Percentiles rank a stretch among this genome's conserved stretches.
These are phyloP conservation scores for Platycheirus albimanus DNA, from an alignment of 2,888 invertebrate genomes.

Conservation along the genomic window DNA sequence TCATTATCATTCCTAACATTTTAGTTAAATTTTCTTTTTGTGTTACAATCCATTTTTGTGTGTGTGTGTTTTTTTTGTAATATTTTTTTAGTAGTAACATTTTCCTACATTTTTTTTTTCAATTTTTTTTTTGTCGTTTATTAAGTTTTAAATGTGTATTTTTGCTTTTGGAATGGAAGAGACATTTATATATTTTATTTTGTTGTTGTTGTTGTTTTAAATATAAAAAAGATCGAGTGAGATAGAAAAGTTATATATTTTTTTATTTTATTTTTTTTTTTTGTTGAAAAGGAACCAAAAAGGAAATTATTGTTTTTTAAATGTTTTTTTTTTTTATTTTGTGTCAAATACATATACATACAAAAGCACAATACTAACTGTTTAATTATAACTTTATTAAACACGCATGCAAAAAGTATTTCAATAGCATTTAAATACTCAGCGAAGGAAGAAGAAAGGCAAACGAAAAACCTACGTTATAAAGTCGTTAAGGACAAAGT, in stretches of 20 bases:
- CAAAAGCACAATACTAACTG: too few species aligned
- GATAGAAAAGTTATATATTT: slow-evolving; percentile 44
- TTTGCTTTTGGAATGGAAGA: slow-evolving; percentile 72
- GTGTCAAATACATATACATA: slow-evolving; percentile 41
- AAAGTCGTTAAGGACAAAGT: too few species aligned
- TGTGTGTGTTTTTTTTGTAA: neutral
- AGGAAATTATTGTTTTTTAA: slow-evolving; percentile 49
- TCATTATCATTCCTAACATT: slow-evolving; percentile 22
- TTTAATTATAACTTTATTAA: too few species aligned
- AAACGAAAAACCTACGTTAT: too few species aligned
- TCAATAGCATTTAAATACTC: too few species aligned
- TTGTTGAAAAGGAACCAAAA: slow-evolving; percentile 47
- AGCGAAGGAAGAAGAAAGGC: too few species aligned
- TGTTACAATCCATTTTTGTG: slow-evolving; percentile 44
- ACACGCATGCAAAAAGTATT: too few species aligned
- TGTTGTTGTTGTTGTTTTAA: slow-evolving; percentile 39
- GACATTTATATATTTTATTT: slow-evolving; percentile 57
- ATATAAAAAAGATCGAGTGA: slow-evolving; percentile 57
- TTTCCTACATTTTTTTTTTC: slow-evolving; percentile 39
- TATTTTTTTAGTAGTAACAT: slow-evolving; percentile 27
- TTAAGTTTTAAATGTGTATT: slow-evolving; percentile 51
- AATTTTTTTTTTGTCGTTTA: slow-evolving; percentile 18
- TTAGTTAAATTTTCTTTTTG: slow-evolving; percentile 5
- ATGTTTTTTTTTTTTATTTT: slow-evolving; percentile 8
- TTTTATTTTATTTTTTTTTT: slow-evolving; percentile 20